Evolutionary conservation across 2,797 vertebrate genomes (phyloP).

Genomic region (Jordanella pulchra): DNA sequence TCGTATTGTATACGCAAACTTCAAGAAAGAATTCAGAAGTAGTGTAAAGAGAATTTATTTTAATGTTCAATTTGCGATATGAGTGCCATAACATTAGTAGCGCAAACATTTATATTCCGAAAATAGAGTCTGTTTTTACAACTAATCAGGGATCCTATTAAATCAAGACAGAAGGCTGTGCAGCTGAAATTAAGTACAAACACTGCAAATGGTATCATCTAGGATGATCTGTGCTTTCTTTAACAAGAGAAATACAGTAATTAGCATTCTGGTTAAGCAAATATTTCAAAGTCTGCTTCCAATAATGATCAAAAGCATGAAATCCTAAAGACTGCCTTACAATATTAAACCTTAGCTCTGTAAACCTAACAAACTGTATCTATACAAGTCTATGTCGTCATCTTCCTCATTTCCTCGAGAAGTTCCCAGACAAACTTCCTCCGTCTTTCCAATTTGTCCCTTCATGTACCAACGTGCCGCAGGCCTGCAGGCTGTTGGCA

Average conservation of each 20-base stretch:
- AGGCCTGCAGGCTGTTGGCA: not conserved
- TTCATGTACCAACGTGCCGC: not conserved
- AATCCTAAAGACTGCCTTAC: not conserved
- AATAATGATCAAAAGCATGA: not conserved
- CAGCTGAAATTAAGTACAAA: not conserved
- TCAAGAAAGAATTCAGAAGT: too few relatives aligned
- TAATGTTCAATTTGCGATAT: too few relatives aligned
- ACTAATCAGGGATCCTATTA: not conserved
- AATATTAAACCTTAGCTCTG: not conserved
- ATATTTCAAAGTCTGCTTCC: not conserved
- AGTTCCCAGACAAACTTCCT: not conserved
- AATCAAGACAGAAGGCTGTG: not conserved
- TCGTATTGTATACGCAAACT: too few relatives aligned
- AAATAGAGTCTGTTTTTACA: not conserved
- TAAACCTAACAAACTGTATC: not conserved
- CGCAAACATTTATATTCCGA: too few relatives aligned
- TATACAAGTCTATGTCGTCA: not conserved
- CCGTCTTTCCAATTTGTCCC: not conserved
- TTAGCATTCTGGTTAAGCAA: not conserved
- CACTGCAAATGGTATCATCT: not conserved
- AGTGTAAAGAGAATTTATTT: too few relatives aligned
- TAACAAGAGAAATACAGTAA: not conserved
- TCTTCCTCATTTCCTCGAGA: conserved; percentile 1
- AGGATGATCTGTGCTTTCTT: not conserved
- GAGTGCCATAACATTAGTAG: too few relatives aligned